Base-by-base conservation (phyloP, 2,888 invertebrate genomes). In the Lochmaea capreae region DNA sequence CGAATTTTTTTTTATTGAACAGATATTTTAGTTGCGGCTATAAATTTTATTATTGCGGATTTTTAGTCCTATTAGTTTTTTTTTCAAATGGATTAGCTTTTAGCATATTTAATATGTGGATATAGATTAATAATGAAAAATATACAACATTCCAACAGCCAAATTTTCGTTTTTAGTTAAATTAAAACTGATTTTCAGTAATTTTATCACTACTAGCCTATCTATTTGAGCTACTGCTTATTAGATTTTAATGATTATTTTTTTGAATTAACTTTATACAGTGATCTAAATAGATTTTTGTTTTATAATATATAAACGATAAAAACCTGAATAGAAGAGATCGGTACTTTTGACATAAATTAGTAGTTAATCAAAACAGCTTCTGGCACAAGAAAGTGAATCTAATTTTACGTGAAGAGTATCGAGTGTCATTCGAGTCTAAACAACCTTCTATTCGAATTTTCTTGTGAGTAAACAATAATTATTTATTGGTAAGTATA, bases 181-280 rank as follows among this genome's bases (percentile, higher is more conserved):
- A 54, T 59, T 58, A 46, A 67, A 67, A 67, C 67, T 67, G 67
- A 67, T 67, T 67, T 67, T 67, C 67, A 39, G 43, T 26, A 52
- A 52, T 52, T 52, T 52, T 52, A 52, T 52, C 8, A 52, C 18
- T 54, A 54, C 16, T 54, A 18, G 9, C 4, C 16, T 2, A 54
- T 54, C 11, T 18, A 54, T 10, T 10, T 10, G 18, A 54, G 18
- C 54, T 52, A 54, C 18, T 9, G 10, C 18, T 16, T 54, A 54
- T 18, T 18, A 54, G 10, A 54, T 16, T 54, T 18, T 3, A 54
- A 16, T 54, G 2, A 8, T 16, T n/a, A 0, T 1, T 49, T 49
- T 54, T 18, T 10, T 10, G 6, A 54, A 16, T 54, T 54, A 46
- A 14, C 11, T 46, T 46, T 5, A 3, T 43, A 43, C 46, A 46